Evolutionary conservation across 2,888 invertebrate genomes (phyloP).

Genomic region (Epinotia nisella): DNA sequence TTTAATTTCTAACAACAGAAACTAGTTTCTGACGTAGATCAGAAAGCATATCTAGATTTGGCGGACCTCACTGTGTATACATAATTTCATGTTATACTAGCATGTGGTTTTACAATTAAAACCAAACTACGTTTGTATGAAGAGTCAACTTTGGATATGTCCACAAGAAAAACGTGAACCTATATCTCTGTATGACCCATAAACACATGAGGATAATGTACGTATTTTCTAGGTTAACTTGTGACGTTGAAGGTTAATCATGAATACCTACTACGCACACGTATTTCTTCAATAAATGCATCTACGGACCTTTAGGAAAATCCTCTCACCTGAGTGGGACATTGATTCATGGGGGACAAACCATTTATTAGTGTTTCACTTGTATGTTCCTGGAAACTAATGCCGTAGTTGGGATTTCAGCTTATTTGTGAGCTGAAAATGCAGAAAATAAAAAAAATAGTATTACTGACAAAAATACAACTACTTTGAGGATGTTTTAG

Average conservation of each 20-base stretch:
- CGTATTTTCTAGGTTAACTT: neutral
- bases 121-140: no score
- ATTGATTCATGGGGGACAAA: neutral
- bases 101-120: no score
- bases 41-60: no score
- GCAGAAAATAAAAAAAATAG: no score
- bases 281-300: neutral
- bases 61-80: no score
- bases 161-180: no score
- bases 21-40: no score
- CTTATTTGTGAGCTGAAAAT: no score
- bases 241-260: neutral
- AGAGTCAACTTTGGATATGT: no score
- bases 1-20: no score
- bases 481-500: neutral
- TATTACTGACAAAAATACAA: neutral
- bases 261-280: neutral
- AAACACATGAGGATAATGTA: neutral
- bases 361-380: neutral
- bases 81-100: no score
- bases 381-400: neutral
- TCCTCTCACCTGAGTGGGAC: neutral
- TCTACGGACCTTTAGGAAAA: neutral
- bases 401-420: neutral
- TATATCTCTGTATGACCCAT: neutral